Percentiles rank a stretch among this genome's conserved stretches.
These are phyloP conservation scores for Centrocercus urophasianus DNA, from an alignment of 2,113 vertebrate species.

Conservation along the genomic window DNA sequence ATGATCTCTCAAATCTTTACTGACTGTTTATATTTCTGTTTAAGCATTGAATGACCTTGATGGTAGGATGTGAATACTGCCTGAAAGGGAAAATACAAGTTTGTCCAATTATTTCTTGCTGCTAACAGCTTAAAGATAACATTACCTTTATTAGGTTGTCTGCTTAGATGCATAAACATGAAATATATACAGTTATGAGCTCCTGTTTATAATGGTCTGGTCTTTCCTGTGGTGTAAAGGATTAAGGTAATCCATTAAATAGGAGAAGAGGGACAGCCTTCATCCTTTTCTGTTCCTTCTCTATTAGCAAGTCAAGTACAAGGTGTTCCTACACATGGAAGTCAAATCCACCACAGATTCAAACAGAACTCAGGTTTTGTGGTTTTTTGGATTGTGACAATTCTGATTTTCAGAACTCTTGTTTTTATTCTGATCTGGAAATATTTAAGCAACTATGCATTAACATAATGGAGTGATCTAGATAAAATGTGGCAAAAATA, in stretches of 20 bases:
- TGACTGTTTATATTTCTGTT: conserved; percentile 23
- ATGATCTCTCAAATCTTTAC: not conserved
- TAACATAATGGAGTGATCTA: not conserved
- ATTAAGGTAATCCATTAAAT: not conserved
- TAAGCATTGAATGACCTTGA: not conserved
- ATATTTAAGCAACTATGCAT: not conserved
- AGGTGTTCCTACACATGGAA: not conserved
- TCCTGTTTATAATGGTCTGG: not conserved
- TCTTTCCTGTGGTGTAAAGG: not conserved
- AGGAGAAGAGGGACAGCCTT: not conserved
- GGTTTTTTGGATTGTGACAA: not conserved
- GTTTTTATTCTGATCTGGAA: not conserved
- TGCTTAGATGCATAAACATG: not conserved
- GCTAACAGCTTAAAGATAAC: not conserved
- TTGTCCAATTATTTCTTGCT: conserved; percentile 12
- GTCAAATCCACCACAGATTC: not conserved
- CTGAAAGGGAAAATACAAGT: conserved; percentile 7
- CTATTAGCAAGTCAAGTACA: not conserved
- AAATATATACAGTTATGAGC: not conserved
- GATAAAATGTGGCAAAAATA: not conserved
- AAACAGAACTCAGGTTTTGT: not conserved
- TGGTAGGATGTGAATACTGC: conserved; percentile 1
- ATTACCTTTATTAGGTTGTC: not conserved
- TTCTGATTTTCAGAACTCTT: not conserved
- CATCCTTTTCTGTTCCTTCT: not conserved